phyloP scores from a whole-genome alignment of 2,797 vertebrate genomes.

The Pyrocephalus nanus region DNA sequence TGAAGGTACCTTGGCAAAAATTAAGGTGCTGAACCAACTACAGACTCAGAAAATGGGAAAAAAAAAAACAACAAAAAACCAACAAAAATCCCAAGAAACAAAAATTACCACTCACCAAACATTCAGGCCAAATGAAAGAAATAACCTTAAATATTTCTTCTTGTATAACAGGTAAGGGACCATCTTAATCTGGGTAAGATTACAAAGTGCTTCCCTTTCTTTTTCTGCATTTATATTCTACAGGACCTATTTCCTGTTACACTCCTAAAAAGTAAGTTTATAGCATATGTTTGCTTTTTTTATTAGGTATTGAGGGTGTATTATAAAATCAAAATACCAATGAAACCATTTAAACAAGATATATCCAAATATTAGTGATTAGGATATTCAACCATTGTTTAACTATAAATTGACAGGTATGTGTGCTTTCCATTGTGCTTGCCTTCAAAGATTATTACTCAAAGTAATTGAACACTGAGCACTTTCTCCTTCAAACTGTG shows the following conservation, averaged over 20 bases:
- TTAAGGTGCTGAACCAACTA: background rate
- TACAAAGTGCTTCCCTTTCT: background rate
- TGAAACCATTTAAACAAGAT: background rate
- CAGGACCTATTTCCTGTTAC: background rate
- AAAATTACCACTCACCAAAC: rapidly evolving
- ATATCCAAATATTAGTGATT: background rate
- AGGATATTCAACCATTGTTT: background rate
- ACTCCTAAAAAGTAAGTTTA: background rate
- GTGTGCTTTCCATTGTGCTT: background rate
- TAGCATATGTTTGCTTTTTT: background rate
- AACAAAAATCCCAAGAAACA: background rate
- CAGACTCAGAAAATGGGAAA: background rate
- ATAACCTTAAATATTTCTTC: background rate
- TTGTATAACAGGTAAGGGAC: background rate
- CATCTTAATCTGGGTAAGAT: background rate
- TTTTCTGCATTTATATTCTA: background rate
- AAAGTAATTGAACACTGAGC: rapidly evolving
- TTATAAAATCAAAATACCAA: constrained; percentile 19
- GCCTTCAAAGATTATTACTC: background rate
- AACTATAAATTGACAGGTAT: background rate
- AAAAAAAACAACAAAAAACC: background rate
- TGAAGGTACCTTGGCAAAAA: background rate
- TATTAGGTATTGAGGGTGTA: background rate
- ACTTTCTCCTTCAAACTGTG: background rate
- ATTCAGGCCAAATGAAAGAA: background rate